A percentile compares a stretch with the other conserved stretches of the same genome.
Conservation (phyloP, 2,113 vertebrate species). For the Baryphthengus martii region DNA sequence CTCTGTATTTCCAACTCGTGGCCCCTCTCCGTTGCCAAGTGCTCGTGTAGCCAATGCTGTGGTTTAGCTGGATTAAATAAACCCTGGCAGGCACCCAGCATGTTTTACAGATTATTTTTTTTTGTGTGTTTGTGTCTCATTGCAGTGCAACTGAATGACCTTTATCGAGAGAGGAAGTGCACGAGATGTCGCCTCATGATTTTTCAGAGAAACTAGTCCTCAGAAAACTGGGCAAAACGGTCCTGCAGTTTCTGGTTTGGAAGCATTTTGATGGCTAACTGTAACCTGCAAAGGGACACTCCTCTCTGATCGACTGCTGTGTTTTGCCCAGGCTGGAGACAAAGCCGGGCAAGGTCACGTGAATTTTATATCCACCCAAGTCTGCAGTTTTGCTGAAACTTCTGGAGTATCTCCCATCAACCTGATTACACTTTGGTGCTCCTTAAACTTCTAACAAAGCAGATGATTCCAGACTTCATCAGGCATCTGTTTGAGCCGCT, state of each 20-base stretch:
- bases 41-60: background rate
- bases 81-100: background rate
- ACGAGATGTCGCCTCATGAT: background rate
- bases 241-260: background rate
- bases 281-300: background rate
- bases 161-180: background rate
- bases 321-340: background rate
- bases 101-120: background rate
- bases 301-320: accelerated
- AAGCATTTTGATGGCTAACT: background rate
- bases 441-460: background rate
- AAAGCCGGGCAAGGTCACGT: background rate
- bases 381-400: background rate
- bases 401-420: background rate
- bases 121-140: background rate
- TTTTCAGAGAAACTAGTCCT: background rate
- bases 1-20: background rate
- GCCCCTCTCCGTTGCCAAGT: background rate
- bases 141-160: background rate
- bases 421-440: background rate
- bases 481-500: background rate
- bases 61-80: background rate
- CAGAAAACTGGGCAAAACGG: background rate
- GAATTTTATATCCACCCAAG: background rate
- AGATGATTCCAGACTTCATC: background rate